Percentiles rank a stretch among this genome's conserved stretches.
phyloP scores from a whole-genome alignment of 2,797 vertebrate genomes.

The Aselliscus stoliczkanus region DNA sequence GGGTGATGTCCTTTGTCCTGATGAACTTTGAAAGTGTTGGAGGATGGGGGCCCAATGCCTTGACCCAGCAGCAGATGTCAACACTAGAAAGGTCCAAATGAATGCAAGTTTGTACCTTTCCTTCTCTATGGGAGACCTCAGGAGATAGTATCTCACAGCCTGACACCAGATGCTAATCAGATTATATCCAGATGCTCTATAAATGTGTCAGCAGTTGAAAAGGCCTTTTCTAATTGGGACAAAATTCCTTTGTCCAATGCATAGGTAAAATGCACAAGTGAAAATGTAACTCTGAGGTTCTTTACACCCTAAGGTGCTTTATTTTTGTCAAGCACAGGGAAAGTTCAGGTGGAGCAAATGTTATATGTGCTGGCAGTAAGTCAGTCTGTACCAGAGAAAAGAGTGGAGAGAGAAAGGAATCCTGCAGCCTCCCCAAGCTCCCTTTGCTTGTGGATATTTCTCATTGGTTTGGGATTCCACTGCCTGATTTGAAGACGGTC shows the following conservation, averaged over 20 bases:
- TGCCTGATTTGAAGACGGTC: not conserved
- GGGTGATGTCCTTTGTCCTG: not conserved
- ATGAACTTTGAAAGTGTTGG: not conserved
- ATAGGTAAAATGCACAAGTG: slow-evolving; percentile 21
- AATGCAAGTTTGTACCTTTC: not conserved
- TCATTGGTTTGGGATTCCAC: not conserved
- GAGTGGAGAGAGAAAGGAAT: not conserved
- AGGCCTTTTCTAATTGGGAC: slow-evolving; percentile 8
- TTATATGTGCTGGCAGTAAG: not conserved
- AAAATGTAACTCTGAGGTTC: not conserved
- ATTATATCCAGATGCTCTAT: slow-evolving; percentile 39
- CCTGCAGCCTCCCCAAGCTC: not conserved
- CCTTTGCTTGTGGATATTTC: not conserved
- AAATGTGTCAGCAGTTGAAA: slow-evolving; percentile 36
- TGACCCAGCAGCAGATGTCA: not conserved
- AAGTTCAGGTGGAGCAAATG: slow-evolving; percentile 4
- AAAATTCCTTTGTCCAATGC: not conserved
- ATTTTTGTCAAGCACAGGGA: slow-evolving; percentile 4
- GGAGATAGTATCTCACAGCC: not conserved
- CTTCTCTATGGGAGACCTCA: not conserved
- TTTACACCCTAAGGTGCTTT: not conserved
- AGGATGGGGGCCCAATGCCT: not conserved
- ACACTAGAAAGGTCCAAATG: not conserved
- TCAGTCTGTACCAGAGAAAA: not conserved
- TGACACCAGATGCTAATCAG: not conserved